phyloP scores from a whole-genome alignment of 2,888 invertebrate species.

The Gerris lacustris region DNA sequence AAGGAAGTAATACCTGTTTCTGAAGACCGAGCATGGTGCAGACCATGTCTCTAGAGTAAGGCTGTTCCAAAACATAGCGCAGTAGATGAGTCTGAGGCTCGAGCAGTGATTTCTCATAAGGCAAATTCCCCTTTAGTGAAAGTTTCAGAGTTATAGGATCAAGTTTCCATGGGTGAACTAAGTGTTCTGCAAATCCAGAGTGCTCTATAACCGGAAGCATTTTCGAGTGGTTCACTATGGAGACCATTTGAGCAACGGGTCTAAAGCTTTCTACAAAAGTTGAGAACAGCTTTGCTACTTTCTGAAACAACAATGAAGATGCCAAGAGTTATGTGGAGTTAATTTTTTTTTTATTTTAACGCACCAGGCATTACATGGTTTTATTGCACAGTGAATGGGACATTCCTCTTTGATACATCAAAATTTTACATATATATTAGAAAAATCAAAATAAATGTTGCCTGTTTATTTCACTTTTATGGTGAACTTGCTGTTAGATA shows the following conservation, averaged over 20 bases:
- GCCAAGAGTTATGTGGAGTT: conserved; percentile 12
- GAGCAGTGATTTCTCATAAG: conserved; percentile 74
- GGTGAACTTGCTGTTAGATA: no score
- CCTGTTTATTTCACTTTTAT: no score
- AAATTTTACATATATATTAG: no score
- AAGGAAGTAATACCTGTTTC: conserved; percentile 52
- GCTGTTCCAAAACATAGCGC: conserved; percentile 83
- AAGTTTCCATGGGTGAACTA: conserved; percentile 85
- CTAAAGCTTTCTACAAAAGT: conserved; percentile 87
- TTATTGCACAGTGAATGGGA: no score
- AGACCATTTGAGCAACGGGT: conserved; percentile 89
- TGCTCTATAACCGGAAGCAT: conserved; percentile 91
- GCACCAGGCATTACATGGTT: no score
- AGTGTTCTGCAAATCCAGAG: conserved; percentile 77
- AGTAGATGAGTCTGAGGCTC: conserved; percentile 80
- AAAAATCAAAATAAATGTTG: no score
- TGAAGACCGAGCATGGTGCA: conserved; percentile 87
- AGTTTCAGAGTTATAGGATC: conserved; percentile 70
- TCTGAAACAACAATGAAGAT: conserved; percentile 42
- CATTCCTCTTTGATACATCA: no score
- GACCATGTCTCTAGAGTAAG: conserved; percentile 92
- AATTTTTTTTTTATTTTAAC: neutral
- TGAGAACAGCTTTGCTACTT: conserved; percentile 70
- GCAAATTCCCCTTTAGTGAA: conserved; percentile 54
- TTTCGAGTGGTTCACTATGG: conserved; percentile 76